Evolutionary conservation across 2,113 vertebrate species (phyloP), one percentile per base, ranked within the genome.

Genomic region (Ochotona princeps): DNA sequence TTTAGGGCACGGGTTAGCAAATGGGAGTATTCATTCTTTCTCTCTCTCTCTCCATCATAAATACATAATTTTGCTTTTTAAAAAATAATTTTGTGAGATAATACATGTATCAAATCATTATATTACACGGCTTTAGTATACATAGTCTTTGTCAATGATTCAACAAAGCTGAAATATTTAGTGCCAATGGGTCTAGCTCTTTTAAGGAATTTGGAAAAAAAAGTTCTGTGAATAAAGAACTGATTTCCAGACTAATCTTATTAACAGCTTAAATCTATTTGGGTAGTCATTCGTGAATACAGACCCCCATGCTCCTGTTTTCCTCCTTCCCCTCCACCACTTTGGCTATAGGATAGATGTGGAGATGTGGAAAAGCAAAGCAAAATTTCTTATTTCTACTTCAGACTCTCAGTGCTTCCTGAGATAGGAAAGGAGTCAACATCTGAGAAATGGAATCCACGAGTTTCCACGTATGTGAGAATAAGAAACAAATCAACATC

Each of bases 361-460:
- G 66, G 65, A 81, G 80, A 93, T 14, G 5, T 87, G 28, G 76
- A 81, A 79, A 74, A 85, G 32, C 44, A 82, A 91, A 61, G 28
- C 20, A 63, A 54, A 89, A 81, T 26, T 25, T 44, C 35, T 65
- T 57, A n/a, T 76, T 82, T 81, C 10, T 54, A 60, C 18, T 44
- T 60, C 35, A 91, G 63, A 83, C 15, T 44, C 6, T 44, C 6
- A 44, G 6, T 44, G 38, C 38, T 38, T 81, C 8, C n/a, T 15
- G 47, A 13, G 10, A 23, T 5, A n/a, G 35, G 20, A 60, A 73
- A 72, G 5, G 44, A 26, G 28, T 14, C 11, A 21, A 26, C n/a
- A 12, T 15, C 20, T 72, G 26, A n/a, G 28, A 51, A 76, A 57
- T 20, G 5, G 17, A 87, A 63, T 35, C 23, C 15, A 75, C 10